Evolutionary conservation across 2,888 invertebrate species (phyloP).

Genomic region (Entomobrya multifasciata): DNA sequence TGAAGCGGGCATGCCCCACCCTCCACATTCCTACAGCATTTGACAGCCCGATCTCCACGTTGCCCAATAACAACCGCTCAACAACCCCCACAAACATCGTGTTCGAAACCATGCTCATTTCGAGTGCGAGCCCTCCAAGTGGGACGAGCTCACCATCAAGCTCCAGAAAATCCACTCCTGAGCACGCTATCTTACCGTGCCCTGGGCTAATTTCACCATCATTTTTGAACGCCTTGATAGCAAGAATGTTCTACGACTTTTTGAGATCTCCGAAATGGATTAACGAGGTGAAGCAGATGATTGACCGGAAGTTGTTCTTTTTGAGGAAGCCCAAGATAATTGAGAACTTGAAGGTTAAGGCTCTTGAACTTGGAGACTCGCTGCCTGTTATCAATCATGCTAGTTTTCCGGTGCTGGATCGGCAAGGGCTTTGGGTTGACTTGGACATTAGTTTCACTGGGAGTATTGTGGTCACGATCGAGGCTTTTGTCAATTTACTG

Average conservation of each 20-base stretch:
- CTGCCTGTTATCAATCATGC: constrained; percentile 84
- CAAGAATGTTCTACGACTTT: constrained; percentile 91
- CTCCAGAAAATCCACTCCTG: constrained; percentile 72
- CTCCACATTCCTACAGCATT: neutral
- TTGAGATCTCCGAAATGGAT: constrained; percentile 88
- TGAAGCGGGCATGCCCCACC: constrained; percentile 66
- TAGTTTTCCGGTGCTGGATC: constrained; percentile 87
- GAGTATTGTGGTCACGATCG: constrained; percentile 89
- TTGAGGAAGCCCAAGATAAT: constrained; percentile 95
- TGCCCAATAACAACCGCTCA: neutral
- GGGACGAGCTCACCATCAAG: constrained; percentile 21
- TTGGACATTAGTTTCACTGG: constrained; percentile 91
- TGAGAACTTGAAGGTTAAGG: constrained; percentile 89
- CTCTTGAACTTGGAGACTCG: constrained; percentile 87
- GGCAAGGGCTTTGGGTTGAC: constrained; percentile 94
- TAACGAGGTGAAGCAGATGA: constrained; percentile 87
- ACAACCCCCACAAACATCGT: constrained; percentile 1
- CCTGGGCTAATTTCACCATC: constrained; percentile 81
- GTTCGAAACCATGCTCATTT: constrained; percentile 26
- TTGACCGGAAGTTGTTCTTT: constrained; percentile 92
- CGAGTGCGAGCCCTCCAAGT: neutral
- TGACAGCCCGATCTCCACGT: neutral
- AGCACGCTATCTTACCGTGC: constrained; percentile 36
- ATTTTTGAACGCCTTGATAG: constrained; percentile 90
- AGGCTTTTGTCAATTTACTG: constrained; percentile 93